Evolutionary conservation across 2,888 invertebrate species (phyloP).

Genomic region (Drosophila limbata): DNA sequence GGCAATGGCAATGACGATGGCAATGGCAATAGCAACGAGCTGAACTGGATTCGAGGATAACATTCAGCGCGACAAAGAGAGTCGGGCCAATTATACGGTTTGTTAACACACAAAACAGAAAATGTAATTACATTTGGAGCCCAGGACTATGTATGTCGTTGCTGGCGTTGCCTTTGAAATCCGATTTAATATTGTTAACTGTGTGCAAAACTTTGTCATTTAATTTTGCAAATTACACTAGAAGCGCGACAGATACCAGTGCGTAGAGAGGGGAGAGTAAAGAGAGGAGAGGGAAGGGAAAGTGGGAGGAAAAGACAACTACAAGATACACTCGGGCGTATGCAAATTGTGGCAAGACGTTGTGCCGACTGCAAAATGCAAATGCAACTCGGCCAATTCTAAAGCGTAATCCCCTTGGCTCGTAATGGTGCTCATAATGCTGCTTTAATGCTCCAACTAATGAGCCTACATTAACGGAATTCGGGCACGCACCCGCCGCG

Average conservation of each 20-base stretch:
- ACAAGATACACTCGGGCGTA: conserved; percentile 32
- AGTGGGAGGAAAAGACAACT: not conserved
- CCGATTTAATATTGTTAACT: conserved; percentile 81
- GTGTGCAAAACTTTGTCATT: conserved; percentile 81
- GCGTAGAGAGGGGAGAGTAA: not conserved
- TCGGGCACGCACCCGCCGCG: conserved; percentile 50
- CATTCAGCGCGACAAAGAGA: conserved; percentile 54
- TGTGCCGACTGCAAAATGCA: conserved; percentile 57
- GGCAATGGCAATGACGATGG: conserved; percentile 5
- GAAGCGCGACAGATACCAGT: conserved; percentile 36
- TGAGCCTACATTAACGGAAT: conserved; percentile 78
- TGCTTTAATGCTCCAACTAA: conserved; percentile 77
- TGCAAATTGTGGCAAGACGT: conserved; percentile 69
- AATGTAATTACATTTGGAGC: conserved; percentile 77
- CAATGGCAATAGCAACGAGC: not conserved
- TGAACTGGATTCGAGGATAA: conserved; percentile 22
- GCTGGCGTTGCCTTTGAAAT: conserved; percentile 66
- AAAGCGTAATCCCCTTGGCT: conserved; percentile 4
- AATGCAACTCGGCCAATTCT: conserved; percentile 52
- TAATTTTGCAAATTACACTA: conserved; percentile 69
- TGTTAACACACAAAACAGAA: conserved; percentile 81
- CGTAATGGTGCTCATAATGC: conserved; percentile 65
- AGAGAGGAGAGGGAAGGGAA: not conserved
- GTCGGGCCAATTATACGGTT: conserved; percentile 77
- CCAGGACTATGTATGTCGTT: conserved; percentile 28